Evolutionary conservation across 1,140 invertebrate species (phyloP).

Genomic region (Cyphomyrmex costatus): DNA sequence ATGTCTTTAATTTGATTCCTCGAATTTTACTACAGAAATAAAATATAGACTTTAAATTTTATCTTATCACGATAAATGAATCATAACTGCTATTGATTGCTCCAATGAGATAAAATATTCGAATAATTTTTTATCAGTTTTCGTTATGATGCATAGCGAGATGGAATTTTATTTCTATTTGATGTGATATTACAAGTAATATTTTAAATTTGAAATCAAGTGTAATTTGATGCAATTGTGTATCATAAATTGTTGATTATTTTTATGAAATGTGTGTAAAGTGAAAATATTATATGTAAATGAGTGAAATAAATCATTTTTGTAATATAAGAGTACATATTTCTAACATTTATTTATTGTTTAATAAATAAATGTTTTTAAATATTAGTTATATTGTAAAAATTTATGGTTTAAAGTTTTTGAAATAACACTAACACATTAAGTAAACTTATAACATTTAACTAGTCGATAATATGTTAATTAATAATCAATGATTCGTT

Average conservation of each 20-base stretch:
- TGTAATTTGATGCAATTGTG: background rate
- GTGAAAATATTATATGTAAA: background rate
- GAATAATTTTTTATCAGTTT: constrained; percentile 36
- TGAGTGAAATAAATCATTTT: background rate
- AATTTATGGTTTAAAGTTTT: background rate
- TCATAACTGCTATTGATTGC: background rate
- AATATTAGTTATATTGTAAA: background rate
- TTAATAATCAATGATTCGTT: background rate
- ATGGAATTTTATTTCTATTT: background rate
- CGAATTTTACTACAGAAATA: background rate
- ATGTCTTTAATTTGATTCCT: background rate
- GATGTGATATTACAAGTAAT: background rate
- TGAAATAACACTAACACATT: background rate
- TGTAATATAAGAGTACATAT: background rate
- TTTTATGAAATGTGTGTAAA: background rate
- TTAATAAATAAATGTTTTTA: background rate
- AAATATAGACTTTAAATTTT: background rate
- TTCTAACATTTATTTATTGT: background rate
- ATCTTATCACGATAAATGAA: constrained; percentile 30
- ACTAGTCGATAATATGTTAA: background rate
- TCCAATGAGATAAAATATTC: background rate
- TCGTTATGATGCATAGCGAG: background rate
- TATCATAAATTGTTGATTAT: background rate
- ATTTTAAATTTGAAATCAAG: background rate
- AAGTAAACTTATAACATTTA: background rate